Base-by-base conservation (phyloP, 2,113 vertebrate genomes). In the Oryzias javanicus region DNA sequence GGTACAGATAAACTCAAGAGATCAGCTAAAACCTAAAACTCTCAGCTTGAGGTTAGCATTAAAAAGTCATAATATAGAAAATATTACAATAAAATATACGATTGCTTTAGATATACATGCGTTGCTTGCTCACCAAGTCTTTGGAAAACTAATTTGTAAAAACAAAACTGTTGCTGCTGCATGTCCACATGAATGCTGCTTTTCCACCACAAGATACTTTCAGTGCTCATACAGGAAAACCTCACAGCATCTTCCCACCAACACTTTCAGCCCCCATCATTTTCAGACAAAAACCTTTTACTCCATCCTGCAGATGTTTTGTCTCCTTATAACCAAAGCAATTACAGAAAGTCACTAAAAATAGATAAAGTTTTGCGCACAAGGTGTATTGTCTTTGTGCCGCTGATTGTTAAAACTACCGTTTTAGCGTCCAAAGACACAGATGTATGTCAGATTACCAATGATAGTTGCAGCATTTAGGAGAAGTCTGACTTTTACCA, bases 231-330 rank as follows among this genome's bases (percentile, higher is more conserved):
- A 57, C 27, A 49, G 61, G 55, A 80, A 81, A 82, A 17, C 67
- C 27, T 14, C 22, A 49, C 0, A n/a, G 1, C 17, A 50, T 58
- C 10, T 44, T 49, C 41, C 58, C 63, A 57, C 49, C 53, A 18
- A 46, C 49, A 76, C 77, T 68, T 80, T 55, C 75, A 72, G n/a
- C 60, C 10, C 6, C 4, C 18, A 40, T 72, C 55, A 35, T 15
- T 52, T 10, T 50, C 6, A 73, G 19, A 22, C 42, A 42, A 40
- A 51, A 64, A 67, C 41, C 17, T 4, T 35, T 49, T 54, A 42
- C 46, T 50, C 49, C 15, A 48, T 12, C 55, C 56, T 24, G 10
- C 49, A 24, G 17, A 48, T 1, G 57, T 40, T 20, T 27, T 15
- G 20, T 54, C 42, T 18, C 16, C 25, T 54, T n/a, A 25, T 40